A percentile compares a stretch with the other conserved stretches of the same genome.
phyloP scores from a whole-genome alignment of 2,113 vertebrate species.

The Proteles cristata region DNA sequence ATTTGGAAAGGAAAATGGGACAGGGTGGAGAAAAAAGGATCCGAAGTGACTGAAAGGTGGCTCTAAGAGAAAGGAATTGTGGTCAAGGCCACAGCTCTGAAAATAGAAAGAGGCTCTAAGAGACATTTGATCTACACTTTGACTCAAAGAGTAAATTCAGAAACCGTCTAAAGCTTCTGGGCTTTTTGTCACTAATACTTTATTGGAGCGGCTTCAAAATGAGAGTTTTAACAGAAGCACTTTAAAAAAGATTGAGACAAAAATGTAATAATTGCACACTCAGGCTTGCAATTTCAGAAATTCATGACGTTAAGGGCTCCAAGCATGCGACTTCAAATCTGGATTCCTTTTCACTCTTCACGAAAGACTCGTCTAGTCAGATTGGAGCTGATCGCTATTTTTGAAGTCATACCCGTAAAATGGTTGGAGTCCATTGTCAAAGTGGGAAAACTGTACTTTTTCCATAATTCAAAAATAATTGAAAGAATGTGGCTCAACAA shows the following conservation, averaged over 20 bases:
- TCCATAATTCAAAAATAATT: conserved; percentile 75
- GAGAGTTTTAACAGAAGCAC: conserved; percentile 73
- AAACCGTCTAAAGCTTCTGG: conserved; percentile 43
- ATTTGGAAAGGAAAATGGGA: not conserved
- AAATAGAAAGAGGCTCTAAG: not conserved
- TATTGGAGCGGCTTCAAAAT: conserved; percentile 60
- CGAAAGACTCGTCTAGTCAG: not conserved
- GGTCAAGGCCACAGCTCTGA: not conserved
- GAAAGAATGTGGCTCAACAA: conserved; percentile 69
- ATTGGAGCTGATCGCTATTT: conserved; percentile 51
- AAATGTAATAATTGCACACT: conserved; percentile 77
- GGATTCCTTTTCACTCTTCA: conserved; percentile 69
- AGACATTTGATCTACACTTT: not conserved
- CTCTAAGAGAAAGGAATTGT: not conserved
- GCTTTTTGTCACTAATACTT: conserved; percentile 50
- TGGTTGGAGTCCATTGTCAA: conserved; percentile 60
- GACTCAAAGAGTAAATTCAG: conserved; percentile 7
- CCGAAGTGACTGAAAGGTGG: not conserved
- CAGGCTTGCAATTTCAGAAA: conserved; percentile 75
- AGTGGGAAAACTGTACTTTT: conserved; percentile 70
- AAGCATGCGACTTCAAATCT: conserved; percentile 61
- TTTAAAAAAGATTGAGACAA: conserved; percentile 75
- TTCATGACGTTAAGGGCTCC: conserved; percentile 48
- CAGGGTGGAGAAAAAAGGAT: not conserved
- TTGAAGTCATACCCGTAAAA: conserved; percentile 63